Percentiles rank a stretch among this genome's conserved stretches.
Conservation (phyloP, 2,888 invertebrate genomes). For the Zaprionus lineosus region DNA sequence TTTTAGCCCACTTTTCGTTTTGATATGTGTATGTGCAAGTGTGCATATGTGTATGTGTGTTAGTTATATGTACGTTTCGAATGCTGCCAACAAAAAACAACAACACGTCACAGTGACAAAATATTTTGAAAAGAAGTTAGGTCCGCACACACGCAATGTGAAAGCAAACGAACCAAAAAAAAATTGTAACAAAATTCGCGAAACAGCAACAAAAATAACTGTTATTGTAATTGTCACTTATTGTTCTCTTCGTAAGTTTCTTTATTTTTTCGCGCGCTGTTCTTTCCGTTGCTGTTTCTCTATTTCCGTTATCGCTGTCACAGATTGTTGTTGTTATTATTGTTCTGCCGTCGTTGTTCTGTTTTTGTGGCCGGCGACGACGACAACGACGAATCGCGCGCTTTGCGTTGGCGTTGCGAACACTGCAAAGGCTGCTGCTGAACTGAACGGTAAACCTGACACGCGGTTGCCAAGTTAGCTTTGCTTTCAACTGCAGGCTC, state of each 20-base stretch:
- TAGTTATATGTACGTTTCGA: constrained; percentile 4
- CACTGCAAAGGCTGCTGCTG: constrained; percentile 76
- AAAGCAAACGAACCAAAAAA: constrained; percentile 31
- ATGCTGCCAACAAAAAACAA: constrained; percentile 14
- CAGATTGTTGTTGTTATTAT: constrained; percentile 20
- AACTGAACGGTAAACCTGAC: constrained; percentile 62
- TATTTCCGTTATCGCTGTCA: constrained; percentile 19
- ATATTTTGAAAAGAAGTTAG: constrained; percentile 4
- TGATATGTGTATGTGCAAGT: constrained; percentile 41
- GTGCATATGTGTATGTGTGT: constrained; percentile 14
- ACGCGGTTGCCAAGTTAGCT: constrained; percentile 59
- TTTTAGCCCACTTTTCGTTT: constrained; percentile 47
- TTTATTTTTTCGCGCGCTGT: constrained; percentile 40
- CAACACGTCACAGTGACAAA: constrained; percentile 8
- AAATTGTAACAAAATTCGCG: constrained; percentile 30
- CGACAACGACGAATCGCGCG: constrained; percentile 56
- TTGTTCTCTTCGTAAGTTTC: background rate
- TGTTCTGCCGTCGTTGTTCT: constrained; percentile 41
- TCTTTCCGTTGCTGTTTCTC: constrained; percentile 11
- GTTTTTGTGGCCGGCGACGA: constrained; percentile 45
- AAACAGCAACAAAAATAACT: constrained; percentile 17
- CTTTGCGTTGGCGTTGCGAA: constrained; percentile 50
- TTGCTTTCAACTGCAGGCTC: constrained; percentile 29
- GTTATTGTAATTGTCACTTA: constrained; percentile 20
- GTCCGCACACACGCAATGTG: constrained; percentile 10